These are phyloP conservation scores for Lonchura striata DNA, from an alignment of 2,113 vertebrate genomes.

Conservation along the genomic window DNA sequence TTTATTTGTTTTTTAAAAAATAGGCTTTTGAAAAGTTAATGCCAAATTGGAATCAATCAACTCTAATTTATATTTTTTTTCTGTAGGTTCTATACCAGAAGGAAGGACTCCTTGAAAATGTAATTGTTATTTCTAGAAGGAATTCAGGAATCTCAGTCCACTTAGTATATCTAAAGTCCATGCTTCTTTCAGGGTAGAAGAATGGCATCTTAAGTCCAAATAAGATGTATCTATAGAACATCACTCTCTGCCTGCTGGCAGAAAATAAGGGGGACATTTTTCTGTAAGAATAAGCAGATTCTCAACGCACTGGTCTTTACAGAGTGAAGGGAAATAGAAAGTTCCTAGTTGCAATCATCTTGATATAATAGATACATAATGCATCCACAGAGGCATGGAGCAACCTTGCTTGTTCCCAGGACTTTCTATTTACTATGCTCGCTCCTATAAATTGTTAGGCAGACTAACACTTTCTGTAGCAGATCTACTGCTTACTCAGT, in stretches of 20 bases:
- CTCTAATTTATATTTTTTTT: neutral
- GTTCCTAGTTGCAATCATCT: neutral
- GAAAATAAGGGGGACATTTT: neutral
- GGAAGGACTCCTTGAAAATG: neutral
- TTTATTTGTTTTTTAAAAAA: neutral
- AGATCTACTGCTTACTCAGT: constrained; percentile 38
- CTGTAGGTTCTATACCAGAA: neutral
- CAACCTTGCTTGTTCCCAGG: constrained; percentile 8
- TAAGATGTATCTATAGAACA: neutral
- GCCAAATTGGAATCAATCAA: neutral
- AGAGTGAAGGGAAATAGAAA: neutral
- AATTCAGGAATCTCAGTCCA: neutral
- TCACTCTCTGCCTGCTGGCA: neutral
- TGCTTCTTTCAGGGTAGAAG: neutral
- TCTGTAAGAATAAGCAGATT: neutral
- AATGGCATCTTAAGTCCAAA: fast-evolving
- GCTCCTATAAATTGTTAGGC: neutral
- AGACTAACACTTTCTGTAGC: neutral
- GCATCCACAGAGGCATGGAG: neutral
- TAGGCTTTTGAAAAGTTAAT: neutral
- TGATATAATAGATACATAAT: constrained; percentile 12
- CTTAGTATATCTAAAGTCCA: neutral
- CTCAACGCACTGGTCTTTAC: neutral
- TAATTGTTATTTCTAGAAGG: neutral
- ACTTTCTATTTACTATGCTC: neutral